These are phyloP conservation scores for Balearica regulorum DNA, from an alignment of 2,797 vertebrate species.

Conservation along the genomic window DNA sequence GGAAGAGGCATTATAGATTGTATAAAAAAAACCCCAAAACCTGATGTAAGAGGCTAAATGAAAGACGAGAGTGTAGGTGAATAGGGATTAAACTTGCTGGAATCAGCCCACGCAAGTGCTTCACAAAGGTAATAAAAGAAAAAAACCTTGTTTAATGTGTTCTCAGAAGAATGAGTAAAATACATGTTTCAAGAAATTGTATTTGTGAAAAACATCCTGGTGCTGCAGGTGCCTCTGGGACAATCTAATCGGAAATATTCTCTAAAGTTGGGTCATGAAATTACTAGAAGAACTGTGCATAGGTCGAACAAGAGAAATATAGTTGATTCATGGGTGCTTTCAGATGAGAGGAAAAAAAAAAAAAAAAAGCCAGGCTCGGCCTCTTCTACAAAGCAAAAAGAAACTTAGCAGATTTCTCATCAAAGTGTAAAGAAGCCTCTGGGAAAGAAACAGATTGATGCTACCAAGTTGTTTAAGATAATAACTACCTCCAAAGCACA, in stretches of 20 bases:
- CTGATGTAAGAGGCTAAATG: background rate
- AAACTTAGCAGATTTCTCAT: constrained; percentile 53
- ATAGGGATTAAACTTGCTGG: background rate
- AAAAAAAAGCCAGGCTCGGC: background rate
- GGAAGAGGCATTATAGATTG: background rate
- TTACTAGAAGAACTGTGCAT: background rate
- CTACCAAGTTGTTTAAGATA: constrained; percentile 63
- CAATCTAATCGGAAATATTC: background rate
- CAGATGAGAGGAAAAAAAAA: accelerated
- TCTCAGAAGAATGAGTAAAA: constrained; percentile 3
- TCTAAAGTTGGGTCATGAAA: constrained; percentile 14
- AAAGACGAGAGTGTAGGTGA: background rate
- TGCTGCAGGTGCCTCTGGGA: background rate
- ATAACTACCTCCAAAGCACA: constrained; percentile 56
- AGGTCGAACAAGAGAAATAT: background rate
- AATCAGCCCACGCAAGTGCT: background rate
- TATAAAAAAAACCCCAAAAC: background rate
- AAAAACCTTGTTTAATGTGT: background rate
- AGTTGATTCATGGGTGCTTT: background rate
- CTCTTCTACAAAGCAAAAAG: constrained; percentile 18
- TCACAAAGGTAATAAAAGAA: background rate
- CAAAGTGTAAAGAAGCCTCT: constrained; percentile 46
- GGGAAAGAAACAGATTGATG: constrained; percentile 59
- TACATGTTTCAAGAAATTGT: background rate
- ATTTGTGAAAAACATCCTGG: constrained; percentile 2